Conservation (phyloP, 2,113 vertebrate genomes). For the human region DNA sequence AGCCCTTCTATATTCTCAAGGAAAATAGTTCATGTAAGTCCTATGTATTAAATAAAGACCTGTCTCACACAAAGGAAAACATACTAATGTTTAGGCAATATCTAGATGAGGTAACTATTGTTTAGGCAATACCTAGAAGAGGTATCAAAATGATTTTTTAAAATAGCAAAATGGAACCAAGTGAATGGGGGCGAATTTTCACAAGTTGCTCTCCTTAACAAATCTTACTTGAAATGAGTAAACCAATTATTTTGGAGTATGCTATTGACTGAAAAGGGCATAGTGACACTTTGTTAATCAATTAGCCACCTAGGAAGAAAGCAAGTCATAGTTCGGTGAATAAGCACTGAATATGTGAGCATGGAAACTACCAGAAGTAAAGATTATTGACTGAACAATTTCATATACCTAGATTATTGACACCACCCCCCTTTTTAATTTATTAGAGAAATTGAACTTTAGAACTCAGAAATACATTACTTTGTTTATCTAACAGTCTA, state of each 20-base stretch:
- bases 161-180: not conserved
- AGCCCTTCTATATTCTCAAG: not conserved
- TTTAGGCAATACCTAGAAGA: not conserved
- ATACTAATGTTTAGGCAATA: not conserved
- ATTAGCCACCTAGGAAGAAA: not conserved
- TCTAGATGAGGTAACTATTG: not conserved
- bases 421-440: not conserved
- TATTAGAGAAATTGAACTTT: not conserved
- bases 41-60: not conserved
- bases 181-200: not conserved
- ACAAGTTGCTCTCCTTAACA: not conserved
- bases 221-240: not conserved
- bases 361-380: not conserved
- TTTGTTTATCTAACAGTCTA: not conserved
- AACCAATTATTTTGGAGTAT: not conserved
- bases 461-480: not conserved
- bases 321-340: not conserved
- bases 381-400: not conserved
- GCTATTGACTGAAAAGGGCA: not conserved
- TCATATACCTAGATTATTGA: not conserved
- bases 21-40: not conserved
- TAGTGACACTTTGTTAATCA: not conserved
- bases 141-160: not conserved
- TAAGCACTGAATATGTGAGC: not conserved
- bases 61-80: not conserved